phyloP scores from a whole-genome alignment of 2,888 invertebrate genomes.

The Nowickia ferox region DNA sequence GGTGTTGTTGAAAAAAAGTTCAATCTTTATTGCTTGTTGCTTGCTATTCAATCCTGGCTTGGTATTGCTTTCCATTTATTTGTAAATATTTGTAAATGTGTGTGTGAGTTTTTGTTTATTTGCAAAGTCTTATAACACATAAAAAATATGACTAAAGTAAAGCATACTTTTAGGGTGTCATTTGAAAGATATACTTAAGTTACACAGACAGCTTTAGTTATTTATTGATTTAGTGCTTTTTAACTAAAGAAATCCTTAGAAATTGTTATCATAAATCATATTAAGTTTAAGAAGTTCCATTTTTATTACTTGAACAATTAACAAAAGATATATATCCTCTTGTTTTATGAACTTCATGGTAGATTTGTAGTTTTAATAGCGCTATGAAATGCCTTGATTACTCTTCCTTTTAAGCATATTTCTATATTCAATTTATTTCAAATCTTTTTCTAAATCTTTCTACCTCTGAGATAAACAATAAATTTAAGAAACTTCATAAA shows the following conservation, averaged over 20 bases:
- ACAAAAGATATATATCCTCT: no score
- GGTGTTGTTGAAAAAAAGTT: not conserved
- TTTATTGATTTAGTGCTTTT: no score
- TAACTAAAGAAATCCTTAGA: no score
- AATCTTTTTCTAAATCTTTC: not conserved
- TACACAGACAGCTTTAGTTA: not conserved
- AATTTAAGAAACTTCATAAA: constrained; percentile 60
- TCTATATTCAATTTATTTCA: no score
- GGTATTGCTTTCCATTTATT: constrained; percentile 38
- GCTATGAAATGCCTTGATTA: no score
- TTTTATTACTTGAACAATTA: no score
- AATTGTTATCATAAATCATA: no score
- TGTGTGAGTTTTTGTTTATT: not conserved
- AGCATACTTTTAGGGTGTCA: not conserved
- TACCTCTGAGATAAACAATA: constrained; percentile 57
- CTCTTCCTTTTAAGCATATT: no score
- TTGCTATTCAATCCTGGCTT: constrained; percentile 21
- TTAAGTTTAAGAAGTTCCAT: no score
- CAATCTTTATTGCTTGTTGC: constrained; percentile 31
- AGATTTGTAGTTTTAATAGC: no score
- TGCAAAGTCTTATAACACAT: not conserved
- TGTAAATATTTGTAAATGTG: constrained; percentile 1
- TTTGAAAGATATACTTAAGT: not conserved
- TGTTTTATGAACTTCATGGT: no score
- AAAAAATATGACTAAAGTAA: not conserved